Base-by-base conservation (phyloP, 2,113 vertebrate species). In the Sander lucioperca region DNA sequence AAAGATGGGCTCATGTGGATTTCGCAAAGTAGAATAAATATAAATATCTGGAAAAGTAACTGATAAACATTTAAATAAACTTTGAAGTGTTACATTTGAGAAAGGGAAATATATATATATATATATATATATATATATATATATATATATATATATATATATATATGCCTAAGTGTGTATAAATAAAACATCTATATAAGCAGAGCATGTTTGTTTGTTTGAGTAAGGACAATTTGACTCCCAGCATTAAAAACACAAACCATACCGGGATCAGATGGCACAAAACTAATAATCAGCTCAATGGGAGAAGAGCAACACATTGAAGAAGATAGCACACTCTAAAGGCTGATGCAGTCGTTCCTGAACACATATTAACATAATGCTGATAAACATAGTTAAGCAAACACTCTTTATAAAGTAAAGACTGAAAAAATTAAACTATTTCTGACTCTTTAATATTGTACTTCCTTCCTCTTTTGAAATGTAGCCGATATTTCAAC, bases 181-280 rank as follows among this genome's bases (percentile, higher is more conserved):
- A 15, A 21, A 48, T 53, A 70, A 53, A 43, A 25, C 7, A 15
- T 33, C 6, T 59, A 43, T 33, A 30, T 54, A 3, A 39, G 15
- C 54, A 36, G 23, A 6, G 39, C 57, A 21, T 48, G 70, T n/a
- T 39, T 43, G 70, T n/a, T 39, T 43, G 25, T 18, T 6, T 27
- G 43, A 30, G 4, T 54, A n/a, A 27, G 30, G 19, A 16, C 12
- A 59, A 30, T 43, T 43, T 3, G 84, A 91, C 88, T 91, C 91
- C 84, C 88, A 91, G 86, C 88, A 82, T 68, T 62, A 56, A 66
- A 79, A 83, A 54, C 82, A 75, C 74, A 51, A 63, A 63, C 15
- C 56, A 56, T 21, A 47, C 13, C 13, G 39, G 61, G 47, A 71
- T 58, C 65, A 69, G 3, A 77, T 8, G 47, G 5, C 43, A 75